Evolutionary conservation across 30 jellyfish, hydroid and myxozoan species (phyloP).

Genomic region (Cassiopea andromeda): DNA sequence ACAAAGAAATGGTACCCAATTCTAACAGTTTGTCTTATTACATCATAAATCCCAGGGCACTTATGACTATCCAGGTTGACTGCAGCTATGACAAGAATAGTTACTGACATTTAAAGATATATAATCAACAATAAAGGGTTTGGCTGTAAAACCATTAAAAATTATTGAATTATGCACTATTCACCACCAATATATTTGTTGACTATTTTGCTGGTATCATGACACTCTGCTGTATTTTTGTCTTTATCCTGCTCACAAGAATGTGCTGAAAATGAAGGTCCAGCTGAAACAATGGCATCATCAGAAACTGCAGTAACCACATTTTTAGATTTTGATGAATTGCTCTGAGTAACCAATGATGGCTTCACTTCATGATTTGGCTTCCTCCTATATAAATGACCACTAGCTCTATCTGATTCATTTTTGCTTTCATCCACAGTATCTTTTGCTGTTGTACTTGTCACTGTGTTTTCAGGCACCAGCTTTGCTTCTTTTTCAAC

Average conservation of each 20-base stretch:
- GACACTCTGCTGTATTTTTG: not conserved
- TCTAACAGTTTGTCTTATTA: no score
- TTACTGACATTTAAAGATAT: no score
- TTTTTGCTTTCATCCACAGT: not conserved
- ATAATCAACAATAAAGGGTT: no score
- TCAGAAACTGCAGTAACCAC: no score
- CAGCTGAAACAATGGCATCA: not conserved
- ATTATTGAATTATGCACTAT: no score
- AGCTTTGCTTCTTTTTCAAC: conserved; percentile 2
- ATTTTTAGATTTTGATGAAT: not conserved
- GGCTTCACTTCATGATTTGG: conserved; percentile 27
- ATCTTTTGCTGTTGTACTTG: conserved; percentile 35
- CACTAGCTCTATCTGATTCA: not conserved
- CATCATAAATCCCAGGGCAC: no score
- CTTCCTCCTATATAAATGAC: not conserved
- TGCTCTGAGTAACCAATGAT: not conserved
- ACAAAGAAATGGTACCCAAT: no score
- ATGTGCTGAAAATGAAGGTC: not conserved
- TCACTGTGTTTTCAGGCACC: conserved; percentile 4
- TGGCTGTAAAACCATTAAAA: no score
- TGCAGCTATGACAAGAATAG: no score
- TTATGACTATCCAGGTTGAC: no score
- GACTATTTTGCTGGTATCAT: not conserved
- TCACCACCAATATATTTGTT: not conserved
- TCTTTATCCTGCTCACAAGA: not conserved